Percentiles rank a stretch among this genome's conserved stretches.
Conservation (phyloP, 2,797 vertebrate species). For the Myotis daubentonii region DNA sequence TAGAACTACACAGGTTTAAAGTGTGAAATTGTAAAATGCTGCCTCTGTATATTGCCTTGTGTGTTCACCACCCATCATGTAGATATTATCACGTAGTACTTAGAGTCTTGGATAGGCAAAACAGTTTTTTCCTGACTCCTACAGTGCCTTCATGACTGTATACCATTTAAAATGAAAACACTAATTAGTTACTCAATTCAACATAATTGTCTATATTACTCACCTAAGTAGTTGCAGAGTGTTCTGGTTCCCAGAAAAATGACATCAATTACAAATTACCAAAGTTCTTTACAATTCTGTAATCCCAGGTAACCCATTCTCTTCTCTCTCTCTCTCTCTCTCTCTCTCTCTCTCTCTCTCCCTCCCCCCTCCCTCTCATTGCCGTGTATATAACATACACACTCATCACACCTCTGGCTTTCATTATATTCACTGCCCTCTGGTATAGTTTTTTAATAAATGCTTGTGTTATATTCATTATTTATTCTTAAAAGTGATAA, state of each 20-base stretch:
- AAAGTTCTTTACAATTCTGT: background rate
- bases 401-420: background rate
- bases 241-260: conserved; percentile 29
- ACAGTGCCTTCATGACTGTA: background rate
- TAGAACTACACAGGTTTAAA: background rate
- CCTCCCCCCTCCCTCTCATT: background rate
- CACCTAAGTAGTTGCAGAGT: conserved; percentile 39
- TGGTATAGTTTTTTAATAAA: background rate
- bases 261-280: conserved; percentile 36
- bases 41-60: background rate
- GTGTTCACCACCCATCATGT: background rate
- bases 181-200: conserved; percentile 44
- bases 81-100: conserved; percentile 17
- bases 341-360: background rate
- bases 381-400: background rate
- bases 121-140: background rate
- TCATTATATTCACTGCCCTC: background rate
- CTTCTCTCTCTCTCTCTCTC: too few species aligned
- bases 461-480: conserved; percentile 1
- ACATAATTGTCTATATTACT: conserved; percentile 15
- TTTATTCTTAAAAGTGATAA: background rate
- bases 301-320: background rate
- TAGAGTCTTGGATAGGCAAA: background rate
- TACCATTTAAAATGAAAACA: conserved; percentile 65
- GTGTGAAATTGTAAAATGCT: background rate